A percentile compares a stretch with the other conserved stretches of the same genome.
phyloP scores from a whole-genome alignment of 2,888 invertebrate genomes.

The Rhyacophila evoluta region DNA sequence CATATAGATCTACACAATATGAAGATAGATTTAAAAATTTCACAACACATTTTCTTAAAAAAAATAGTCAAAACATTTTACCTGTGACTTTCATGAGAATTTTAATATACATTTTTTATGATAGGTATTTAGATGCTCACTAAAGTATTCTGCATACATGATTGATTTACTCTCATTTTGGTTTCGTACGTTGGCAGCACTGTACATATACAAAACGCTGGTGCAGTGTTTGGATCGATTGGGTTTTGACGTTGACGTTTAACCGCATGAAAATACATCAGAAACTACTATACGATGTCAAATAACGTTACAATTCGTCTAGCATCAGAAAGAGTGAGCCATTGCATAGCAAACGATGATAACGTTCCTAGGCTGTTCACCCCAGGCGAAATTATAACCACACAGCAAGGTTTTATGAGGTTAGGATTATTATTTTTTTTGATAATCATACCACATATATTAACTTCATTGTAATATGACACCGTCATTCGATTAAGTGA shows the following conservation, averaged over 20 bases:
- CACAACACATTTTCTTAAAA: too few species aligned
- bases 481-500: too few species aligned
- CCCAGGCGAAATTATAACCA: constrained; percentile 89
- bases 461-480: constrained; percentile 16
- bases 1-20: too few species aligned
- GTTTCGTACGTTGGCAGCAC: too few species aligned
- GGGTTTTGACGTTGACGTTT: background rate
- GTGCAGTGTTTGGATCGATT: background rate
- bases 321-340: constrained; percentile 75
- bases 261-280: background rate
- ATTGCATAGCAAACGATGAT: constrained; percentile 69
- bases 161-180: too few species aligned
- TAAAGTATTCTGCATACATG: too few species aligned
- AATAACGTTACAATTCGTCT: constrained; percentile 74
- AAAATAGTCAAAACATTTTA: too few species aligned
- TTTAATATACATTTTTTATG: too few species aligned
- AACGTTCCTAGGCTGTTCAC: constrained; percentile 79
- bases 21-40: too few species aligned
- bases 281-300: constrained; percentile 60
- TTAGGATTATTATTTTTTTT: constrained; percentile 59
- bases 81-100: too few species aligned
- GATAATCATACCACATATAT: background rate
- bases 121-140: too few species aligned
- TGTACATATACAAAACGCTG: too few species aligned
- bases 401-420: constrained; percentile 88